Base-by-base conservation (phyloP, 1,140 invertebrate species). In the Leucophenga varia region DNA sequence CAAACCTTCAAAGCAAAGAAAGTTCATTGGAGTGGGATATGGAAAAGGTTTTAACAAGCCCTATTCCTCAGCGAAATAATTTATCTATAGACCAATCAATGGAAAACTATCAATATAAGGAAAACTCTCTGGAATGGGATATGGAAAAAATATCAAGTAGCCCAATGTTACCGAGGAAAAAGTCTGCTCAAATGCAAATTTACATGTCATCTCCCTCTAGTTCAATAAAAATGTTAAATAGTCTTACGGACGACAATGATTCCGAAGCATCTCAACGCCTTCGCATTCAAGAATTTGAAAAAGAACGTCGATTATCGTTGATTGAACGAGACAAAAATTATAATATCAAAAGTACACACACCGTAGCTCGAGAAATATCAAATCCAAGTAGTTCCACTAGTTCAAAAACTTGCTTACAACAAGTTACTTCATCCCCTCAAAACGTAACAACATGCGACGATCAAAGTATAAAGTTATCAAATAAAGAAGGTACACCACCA, bases 21-120 rank as follows among this genome's bases (percentile, higher is more conserved):
- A 55, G 49, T 21, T 73, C 70, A 7, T 4, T 73, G 17, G 70
- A 73, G 37, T 73, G 70, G 70, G 64, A 73, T 40, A 73, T 73
- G 69, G 70, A 72, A 14, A 72, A 72, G 40, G 19, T 73, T 16
- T 70, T 65, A 9, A 67, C 50, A 22, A 72, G 69, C 16, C 70
- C 70, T 8, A 72, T 73, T 65, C 52, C 58, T 2, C 51, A 57
- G 3, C 52, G 69, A 3, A n/a, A n/a, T n/a, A n/a, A n/a, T n/a
- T n/a, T n/a, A n/a, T n/a, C n/a, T n/a, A n/a, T n/a, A n/a, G n/a
- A n/a, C n/a, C n/a, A n/a, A n/a, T n/a, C n/a, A n/a, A n/a, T n/a
- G n/a, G n/a, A n/a, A n/a, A n/a, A n/a, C n/a, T n/a, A n/a, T n/a
- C n/a, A n/a, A n/a, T n/a, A n/a, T n/a, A n/a, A 21, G 17, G 19